Conservation (phyloP, 2,888 invertebrate species). For the Mantis religiosa region DNA sequence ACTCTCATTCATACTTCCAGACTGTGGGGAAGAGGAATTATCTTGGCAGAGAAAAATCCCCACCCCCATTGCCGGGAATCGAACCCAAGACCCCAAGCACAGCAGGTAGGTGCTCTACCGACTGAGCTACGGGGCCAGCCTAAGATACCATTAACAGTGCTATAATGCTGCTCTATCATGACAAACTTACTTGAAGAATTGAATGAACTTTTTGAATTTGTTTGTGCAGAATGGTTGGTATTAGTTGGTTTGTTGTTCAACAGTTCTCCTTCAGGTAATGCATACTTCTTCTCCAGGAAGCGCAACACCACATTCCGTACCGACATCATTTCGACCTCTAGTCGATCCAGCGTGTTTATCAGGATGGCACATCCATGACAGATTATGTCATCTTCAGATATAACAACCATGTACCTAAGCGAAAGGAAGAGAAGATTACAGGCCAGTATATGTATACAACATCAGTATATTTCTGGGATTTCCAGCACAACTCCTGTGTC, state of each 20-base stretch:
- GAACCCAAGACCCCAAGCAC: too few relatives aligned
- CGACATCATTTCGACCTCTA: conserved; percentile 41
- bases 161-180: too few relatives aligned
- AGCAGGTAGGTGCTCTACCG: too few relatives aligned
- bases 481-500: too few relatives aligned
- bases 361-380: conserved; percentile 44
- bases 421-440: not conserved
- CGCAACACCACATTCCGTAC: conserved; percentile 39
- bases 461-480: too few relatives aligned
- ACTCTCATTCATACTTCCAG: too few relatives aligned
- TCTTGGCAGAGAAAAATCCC: too few relatives aligned
- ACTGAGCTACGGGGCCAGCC: too few relatives aligned
- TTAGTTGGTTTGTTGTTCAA: conserved; percentile 35
- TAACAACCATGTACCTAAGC: conserved; percentile 43
- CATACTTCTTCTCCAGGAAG: conserved; percentile 43
- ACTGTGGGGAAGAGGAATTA: too few relatives aligned
- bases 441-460: too few relatives aligned
- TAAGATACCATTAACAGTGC: too few relatives aligned
- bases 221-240: conserved; percentile 38
- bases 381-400: conserved; percentile 44
- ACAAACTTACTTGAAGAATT: not conserved
- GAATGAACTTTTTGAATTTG: conserved; percentile 31
- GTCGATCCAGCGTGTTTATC: conserved; percentile 43
- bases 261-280: conserved; percentile 41
- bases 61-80: too few relatives aligned